Evolutionary conservation across 1,140 invertebrate species (phyloP), one percentile per base, ranked within the genome.

Genomic region (Sitobion miscanthi): DNA sequence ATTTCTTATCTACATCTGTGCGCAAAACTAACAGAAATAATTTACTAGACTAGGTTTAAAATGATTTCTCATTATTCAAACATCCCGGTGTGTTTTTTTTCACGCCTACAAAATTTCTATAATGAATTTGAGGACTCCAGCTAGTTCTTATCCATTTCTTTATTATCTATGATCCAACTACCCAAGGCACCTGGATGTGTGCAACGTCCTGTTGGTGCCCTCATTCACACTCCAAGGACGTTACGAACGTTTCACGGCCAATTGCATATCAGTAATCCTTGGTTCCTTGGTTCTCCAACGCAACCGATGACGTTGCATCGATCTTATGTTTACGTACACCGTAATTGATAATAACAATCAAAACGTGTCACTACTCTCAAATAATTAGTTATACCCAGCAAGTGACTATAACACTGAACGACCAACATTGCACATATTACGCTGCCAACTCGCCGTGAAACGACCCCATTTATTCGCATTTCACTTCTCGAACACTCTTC

Each of bases 271-370:
- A 23, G 20, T 38, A 30, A 7, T 85, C 83, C 4, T 62, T 25
- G 30, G 9, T n/a, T 52, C 14, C 49, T 82, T 38, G 8, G 6
- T 14, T 47, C 52, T 92, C 69, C 69, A 93, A 93, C 91, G 25
- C 9, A 20, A 83, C 14, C 38, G 91, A 93, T 93, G 91, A 93
- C 91, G 91, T 93, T 86, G 69, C 35, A 11, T 83, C 5, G 47
- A 92, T 83, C 35, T 23, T 2, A 52, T 86, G 21, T 93, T 93
- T 93, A 93, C 49, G 82, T 93, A 38, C 23, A 45, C 82, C 23
- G 23, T 92, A 30, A 38, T 54, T 86, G 91, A 93, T 93, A 93
- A 62, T 35, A 93, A 93, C 23, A 93, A 93, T 86, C 91, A 86
- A 85, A 93, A 93, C 91, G 91, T 93, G 91, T 86, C 91, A 92